These are phyloP conservation scores for Tokudaia muenninki DNA, from an alignment of 2,797 vertebrate genomes.

Conservation along the genomic window DNA sequence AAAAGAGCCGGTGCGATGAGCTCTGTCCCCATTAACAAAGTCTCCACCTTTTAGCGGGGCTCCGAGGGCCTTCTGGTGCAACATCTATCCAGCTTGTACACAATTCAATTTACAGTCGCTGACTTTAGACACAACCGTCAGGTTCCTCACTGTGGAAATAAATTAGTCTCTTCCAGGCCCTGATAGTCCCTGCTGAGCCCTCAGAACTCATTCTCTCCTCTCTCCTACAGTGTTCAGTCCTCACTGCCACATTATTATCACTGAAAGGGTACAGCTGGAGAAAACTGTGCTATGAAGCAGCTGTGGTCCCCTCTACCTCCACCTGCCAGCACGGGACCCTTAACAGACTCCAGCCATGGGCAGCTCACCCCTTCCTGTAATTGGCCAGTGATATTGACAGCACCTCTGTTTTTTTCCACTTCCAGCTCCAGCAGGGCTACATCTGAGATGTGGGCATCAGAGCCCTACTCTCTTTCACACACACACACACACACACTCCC, in stretches of 20 bases:
- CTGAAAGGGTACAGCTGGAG: neutral
- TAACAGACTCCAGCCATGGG: too few relatives aligned
- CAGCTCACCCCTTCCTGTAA: too few relatives aligned
- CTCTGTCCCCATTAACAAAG: neutral
- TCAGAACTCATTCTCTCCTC: neutral
- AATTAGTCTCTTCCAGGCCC: neutral
- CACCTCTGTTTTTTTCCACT: too few relatives aligned
- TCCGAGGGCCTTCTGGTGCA: neutral
- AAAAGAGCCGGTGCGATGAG: neutral
- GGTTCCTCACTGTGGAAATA: neutral
- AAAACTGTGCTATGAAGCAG: neutral
- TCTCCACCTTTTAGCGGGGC: neutral
- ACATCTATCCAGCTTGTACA: neutral
- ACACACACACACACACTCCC: neutral
- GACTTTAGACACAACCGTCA: neutral
- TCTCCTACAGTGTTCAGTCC: neutral
- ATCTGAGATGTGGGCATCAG: neutral
- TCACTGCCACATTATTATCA: too few relatives aligned
- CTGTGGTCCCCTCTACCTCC: neutral
- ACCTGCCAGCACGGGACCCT: accelerated
- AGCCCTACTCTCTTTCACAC: neutral
- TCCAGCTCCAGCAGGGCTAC: neutral
- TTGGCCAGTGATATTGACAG: neutral
- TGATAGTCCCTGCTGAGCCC: neutral
- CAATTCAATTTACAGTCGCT: neutral